Percentiles rank a stretch among this genome's conserved stretches.
Conservation (phyloP, 1,140 invertebrate species). For the Nixonia krombeini region DNA sequence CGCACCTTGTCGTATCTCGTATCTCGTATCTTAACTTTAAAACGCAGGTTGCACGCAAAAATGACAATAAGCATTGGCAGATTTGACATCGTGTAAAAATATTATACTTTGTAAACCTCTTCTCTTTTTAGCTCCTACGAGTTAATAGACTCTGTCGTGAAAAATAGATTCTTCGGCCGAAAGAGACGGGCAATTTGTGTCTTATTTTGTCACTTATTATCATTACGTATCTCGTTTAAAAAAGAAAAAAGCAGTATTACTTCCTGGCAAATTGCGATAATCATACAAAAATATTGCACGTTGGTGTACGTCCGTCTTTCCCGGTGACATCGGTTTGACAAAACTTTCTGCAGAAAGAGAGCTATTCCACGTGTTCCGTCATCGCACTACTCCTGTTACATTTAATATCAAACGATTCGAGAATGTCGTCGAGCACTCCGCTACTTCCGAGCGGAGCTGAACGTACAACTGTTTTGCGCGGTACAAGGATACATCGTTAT, state of each 20-base stretch:
- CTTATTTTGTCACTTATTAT: constrained; percentile 28
- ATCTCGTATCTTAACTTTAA: neutral
- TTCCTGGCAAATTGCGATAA: constrained; percentile 35
- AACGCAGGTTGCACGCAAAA: constrained; percentile 22
- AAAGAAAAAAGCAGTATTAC: constrained; percentile 27
- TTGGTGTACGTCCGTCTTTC: constrained; percentile 50
- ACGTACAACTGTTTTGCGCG: too few species aligned
- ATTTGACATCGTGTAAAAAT: constrained; percentile 65
- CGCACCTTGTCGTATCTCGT: constrained; percentile 13
- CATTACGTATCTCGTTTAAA: constrained; percentile 51
- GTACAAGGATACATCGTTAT: too few species aligned
- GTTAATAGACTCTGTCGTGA: constrained; percentile 48
- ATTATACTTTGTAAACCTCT: constrained; percentile 51
- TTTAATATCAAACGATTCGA: too few species aligned
- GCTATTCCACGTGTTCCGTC: too few species aligned
- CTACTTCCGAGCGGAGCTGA: too few species aligned
- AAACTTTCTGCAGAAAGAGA: too few species aligned
- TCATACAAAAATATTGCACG: constrained; percentile 59
- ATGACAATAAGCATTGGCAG: constrained; percentile 41
- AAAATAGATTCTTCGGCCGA: constrained; percentile 56
- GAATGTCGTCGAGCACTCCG: too few species aligned
- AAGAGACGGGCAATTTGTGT: constrained; percentile 43
- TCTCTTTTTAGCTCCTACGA: constrained; percentile 44
- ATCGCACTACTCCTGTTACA: too few species aligned
- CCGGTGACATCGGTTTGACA: neutral